These are phyloP conservation scores for Archaeoteleia sp. DNA, from an alignment of 2,888 invertebrate genomes.

Conservation along the genomic window DNA sequence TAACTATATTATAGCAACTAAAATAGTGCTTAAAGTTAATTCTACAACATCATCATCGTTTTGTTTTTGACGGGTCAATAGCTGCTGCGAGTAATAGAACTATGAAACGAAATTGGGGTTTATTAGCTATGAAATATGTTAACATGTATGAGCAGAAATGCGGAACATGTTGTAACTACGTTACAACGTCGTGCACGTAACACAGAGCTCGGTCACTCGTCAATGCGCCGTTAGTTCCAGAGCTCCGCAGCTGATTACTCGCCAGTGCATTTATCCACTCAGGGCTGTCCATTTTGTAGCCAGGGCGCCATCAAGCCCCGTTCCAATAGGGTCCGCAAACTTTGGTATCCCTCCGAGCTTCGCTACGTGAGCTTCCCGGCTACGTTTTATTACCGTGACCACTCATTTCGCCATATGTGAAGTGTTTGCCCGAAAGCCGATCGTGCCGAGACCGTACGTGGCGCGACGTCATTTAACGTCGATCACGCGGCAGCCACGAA, in stretches of 20 bases:
- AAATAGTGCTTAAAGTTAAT: too few species aligned
- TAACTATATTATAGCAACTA: too few species aligned
- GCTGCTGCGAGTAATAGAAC: too few species aligned
- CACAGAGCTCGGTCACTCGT: conserved; percentile 3
- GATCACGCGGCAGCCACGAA: conserved; percentile 4
- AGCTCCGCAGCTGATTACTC: conserved; percentile 8
- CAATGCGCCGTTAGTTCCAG: conserved; percentile 9
- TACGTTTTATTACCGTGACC: conserved; percentile 30
- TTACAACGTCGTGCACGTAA: conserved; percentile 9
- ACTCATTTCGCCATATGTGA: conserved; percentile 21
- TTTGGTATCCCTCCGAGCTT: neutral
- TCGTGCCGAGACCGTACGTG: conserved; percentile 11
- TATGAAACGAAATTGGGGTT: too few species aligned
- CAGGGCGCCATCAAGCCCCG: neutral
- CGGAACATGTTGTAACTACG: conserved; percentile 20
- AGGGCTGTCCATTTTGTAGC: conserved; percentile 8
- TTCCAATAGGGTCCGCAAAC: conserved; percentile 1
- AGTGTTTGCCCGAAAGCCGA: conserved; percentile 22
- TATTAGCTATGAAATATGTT: too few species aligned
- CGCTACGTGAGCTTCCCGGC: conserved; percentile 7
- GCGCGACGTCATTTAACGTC: conserved; percentile 23
- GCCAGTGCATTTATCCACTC: conserved; percentile 8
- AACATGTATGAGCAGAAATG: conserved; percentile 18
- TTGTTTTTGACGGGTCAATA: too few species aligned
- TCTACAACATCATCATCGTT: too few species aligned